These are phyloP conservation scores for Paelopatides confundens DNA, from an alignment of 53 echinoderm and acorn worm genomes.

Conservation along the genomic window DNA sequence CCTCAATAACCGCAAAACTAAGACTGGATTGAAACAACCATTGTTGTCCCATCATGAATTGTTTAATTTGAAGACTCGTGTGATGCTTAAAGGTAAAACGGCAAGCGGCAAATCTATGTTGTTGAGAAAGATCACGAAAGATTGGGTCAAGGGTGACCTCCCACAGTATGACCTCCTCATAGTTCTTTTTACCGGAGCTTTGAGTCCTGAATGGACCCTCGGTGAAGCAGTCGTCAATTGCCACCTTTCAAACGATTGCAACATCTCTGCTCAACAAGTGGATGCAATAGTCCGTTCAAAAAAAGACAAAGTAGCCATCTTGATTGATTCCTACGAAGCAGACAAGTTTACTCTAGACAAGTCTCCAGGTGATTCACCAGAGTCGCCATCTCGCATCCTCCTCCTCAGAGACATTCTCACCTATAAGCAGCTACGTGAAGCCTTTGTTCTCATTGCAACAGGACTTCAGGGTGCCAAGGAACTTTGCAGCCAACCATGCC, in stretches of 20 bases:
- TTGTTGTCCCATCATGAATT: neutral
- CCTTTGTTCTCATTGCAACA: constrained; percentile 14
- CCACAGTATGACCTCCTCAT: neutral
- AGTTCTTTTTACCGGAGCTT: neutral
- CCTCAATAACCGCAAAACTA: neutral
- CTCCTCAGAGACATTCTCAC: constrained; percentile 1
- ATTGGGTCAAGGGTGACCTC: neutral
- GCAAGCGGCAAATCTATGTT: constrained; percentile 14
- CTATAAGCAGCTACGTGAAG: neutral
- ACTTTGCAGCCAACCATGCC: neutral
- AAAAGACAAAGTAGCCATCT: neutral
- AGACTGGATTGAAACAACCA: neutral
- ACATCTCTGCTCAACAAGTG: neutral
- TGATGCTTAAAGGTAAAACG: constrained; percentile 19
- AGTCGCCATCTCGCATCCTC: neutral
- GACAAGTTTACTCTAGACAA: neutral
- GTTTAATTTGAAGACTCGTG: neutral
- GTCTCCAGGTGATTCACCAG: neutral
- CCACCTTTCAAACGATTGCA: neutral
- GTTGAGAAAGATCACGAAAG: constrained; percentile 8
- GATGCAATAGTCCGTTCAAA: neutral
- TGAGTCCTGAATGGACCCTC: constrained; percentile 1
- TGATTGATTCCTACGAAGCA: constrained; percentile 4
- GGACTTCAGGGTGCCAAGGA: neutral
- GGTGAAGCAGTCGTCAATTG: neutral